phyloP scores from a whole-genome alignment of 2,113 vertebrate species.

The Conger conger region DNA sequence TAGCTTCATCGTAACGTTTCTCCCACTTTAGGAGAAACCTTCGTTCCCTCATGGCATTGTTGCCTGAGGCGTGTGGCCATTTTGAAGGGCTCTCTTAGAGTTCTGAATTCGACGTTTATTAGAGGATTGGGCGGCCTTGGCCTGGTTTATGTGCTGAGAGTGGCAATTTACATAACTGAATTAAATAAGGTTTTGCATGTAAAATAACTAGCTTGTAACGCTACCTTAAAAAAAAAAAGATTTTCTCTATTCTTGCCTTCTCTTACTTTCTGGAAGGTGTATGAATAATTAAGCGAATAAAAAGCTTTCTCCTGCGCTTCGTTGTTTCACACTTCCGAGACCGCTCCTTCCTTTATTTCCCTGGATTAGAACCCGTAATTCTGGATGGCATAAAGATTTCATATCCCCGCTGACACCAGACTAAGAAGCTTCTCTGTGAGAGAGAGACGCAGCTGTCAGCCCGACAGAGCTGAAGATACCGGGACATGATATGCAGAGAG shows the following conservation, averaged over 20 bases:
- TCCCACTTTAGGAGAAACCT: too few species aligned
- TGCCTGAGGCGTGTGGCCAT: neutral
- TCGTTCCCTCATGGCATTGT: neutral
- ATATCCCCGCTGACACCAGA: slow-evolving; percentile 49
- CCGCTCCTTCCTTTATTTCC: slow-evolving; percentile 12
- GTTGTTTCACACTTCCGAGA: neutral
- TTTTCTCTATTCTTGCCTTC: too few species aligned
- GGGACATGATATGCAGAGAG: neutral
- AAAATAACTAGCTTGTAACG: neutral
- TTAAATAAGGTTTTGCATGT: neutral
- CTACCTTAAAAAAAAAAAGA: neutral
- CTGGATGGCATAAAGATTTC: slow-evolving; percentile 57
- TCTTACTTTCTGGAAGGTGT: neutral
- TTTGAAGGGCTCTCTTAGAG: neutral
- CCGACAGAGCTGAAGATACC: neutral
- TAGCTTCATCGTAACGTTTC: too few species aligned
- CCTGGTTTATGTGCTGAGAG: too few species aligned
- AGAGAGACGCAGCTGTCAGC: slow-evolving; percentile 18
- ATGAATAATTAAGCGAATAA: neutral
- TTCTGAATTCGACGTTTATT: neutral
- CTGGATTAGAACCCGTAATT: slow-evolving; percentile 5
- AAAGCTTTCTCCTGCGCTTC: neutral
- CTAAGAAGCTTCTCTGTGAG: slow-evolving; percentile 59
- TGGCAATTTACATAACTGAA: too few species aligned
- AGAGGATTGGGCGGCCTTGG: neutral